A percentile compares a stretch with the other conserved stretches of the same genome.
Conservation (phyloP, 2,888 invertebrate genomes). For the Saturnia pavonia region DNA sequence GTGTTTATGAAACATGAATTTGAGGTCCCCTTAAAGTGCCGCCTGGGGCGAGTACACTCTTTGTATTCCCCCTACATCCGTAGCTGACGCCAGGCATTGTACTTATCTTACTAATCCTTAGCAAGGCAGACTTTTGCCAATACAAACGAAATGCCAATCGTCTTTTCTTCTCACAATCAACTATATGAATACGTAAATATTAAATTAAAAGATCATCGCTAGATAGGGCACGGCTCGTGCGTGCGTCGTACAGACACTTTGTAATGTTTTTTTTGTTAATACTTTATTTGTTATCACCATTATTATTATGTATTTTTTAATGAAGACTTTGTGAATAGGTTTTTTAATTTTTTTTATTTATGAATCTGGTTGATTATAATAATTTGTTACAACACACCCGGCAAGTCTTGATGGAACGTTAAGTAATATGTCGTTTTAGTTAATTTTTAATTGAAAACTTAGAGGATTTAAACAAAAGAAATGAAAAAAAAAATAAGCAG, state of each 20-base stretch:
- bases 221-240: slow-evolving; percentile 18
- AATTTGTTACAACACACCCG: not conserved
- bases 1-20: no score
- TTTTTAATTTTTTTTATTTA: slow-evolving; percentile 35
- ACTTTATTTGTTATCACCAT: slow-evolving; percentile 45
- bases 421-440: not conserved
- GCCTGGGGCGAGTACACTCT: no score
- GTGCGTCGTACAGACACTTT: slow-evolving; percentile 28
- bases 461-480: not conserved
- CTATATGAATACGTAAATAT: slow-evolving; percentile 14
- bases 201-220: slow-evolving; percentile 2
- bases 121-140: no score
- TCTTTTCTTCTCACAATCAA: not conserved
- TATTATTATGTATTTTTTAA: slow-evolving; percentile 37
- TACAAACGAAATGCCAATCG: slow-evolving; percentile 1
- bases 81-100: no score
- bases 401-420: slow-evolving; percentile 12
- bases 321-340: slow-evolving; percentile 42
- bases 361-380: slow-evolving; percentile 27
- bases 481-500: not conserved
- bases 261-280: slow-evolving; percentile 37
- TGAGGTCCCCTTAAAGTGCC: no score
- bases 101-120: no score
- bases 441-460: no score
- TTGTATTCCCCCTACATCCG: not conserved